Conservation (phyloP, 2,113 vertebrate genomes). For the Heterotilapia buettikoferi region DNA sequence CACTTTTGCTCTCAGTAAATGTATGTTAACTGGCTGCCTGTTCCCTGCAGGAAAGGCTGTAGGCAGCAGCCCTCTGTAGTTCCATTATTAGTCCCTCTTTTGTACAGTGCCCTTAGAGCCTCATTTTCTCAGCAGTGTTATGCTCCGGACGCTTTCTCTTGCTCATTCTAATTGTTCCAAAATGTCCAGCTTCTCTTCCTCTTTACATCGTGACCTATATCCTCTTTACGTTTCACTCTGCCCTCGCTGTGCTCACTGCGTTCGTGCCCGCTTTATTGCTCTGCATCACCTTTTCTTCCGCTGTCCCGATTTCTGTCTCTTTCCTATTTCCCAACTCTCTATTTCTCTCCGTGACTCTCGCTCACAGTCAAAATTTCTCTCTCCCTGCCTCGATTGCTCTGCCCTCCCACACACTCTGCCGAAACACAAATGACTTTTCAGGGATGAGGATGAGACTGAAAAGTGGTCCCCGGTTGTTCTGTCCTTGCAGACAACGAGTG, state of each 20-base stretch:
- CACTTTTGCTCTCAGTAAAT: conserved; percentile 13
- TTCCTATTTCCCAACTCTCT: neutral
- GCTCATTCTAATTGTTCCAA: neutral
- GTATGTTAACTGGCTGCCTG: conserved; percentile 17
- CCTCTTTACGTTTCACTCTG: neutral
- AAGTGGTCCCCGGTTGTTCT: conserved; percentile 35
- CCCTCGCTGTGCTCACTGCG: neutral
- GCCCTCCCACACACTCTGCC: neutral
- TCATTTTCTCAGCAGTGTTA: neutral
- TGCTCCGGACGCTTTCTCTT: neutral
- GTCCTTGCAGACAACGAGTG: conserved; percentile 20
- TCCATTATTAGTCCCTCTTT: conserved; percentile 29
- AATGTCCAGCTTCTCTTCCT: neutral
- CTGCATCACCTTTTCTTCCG: neutral
- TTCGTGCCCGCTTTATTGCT: neutral
- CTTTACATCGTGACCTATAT: neutral
- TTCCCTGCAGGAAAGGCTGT: conserved; percentile 4
- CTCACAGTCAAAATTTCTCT: neutral
- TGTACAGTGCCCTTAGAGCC: neutral
- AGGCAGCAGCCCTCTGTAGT: neutral
- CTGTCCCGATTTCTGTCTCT: neutral
- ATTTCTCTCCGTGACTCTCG: neutral
- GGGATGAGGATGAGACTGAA: conserved; percentile 36
- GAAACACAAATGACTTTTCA: conserved; percentile 28
- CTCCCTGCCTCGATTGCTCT: neutral